A percentile compares a stretch with the other conserved stretches of the same genome.
Conservation (phyloP, 2,113 vertebrate genomes). For the Oplegnathus fasciatus region DNA sequence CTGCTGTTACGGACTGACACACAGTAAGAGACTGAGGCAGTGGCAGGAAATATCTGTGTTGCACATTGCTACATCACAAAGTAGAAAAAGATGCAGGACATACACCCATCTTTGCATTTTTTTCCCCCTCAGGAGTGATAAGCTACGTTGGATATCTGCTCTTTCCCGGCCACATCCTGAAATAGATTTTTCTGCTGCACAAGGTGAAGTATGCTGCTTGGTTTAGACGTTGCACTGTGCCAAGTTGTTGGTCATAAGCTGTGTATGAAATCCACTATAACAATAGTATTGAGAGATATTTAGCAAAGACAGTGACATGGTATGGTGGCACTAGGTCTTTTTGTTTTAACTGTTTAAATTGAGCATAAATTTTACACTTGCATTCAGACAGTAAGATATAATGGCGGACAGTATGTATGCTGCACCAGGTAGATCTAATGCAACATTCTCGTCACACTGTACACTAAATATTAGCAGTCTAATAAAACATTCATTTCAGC, state of each 20-base stretch:
- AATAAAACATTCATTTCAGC: no score
- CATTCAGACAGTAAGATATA: no score
- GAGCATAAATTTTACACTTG: no score
- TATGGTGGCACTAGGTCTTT: no score
- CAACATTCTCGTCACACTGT: no score
- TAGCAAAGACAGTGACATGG: no score
- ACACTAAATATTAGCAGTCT: no score
- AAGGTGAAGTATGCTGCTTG: conserved; percentile 73
- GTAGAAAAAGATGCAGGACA: neutral
- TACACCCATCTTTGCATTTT: conserved; percentile 4
- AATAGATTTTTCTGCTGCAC: conserved; percentile 81
- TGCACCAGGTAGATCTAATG: no score
- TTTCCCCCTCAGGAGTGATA: conserved; percentile 88
- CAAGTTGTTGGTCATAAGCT: neutral
- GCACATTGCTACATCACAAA: neutral
- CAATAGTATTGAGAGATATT: no score
- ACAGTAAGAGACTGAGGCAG: conserved; percentile 86
- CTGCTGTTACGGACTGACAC: conserved; percentile 92
- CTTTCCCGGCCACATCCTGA: conserved; percentile 86
- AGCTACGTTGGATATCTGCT: conserved; percentile 96
- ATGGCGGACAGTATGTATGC: no score
- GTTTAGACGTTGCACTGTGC: neutral
- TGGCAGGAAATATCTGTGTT: neutral
- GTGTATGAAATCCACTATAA: neutral
- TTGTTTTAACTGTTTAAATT: no score